Percentiles rank a stretch among this genome's conserved stretches.
These are phyloP conservation scores for Dunckerocampus dactyliophorus DNA, from an alignment of 2,113 vertebrate species.

Conservation along the genomic window DNA sequence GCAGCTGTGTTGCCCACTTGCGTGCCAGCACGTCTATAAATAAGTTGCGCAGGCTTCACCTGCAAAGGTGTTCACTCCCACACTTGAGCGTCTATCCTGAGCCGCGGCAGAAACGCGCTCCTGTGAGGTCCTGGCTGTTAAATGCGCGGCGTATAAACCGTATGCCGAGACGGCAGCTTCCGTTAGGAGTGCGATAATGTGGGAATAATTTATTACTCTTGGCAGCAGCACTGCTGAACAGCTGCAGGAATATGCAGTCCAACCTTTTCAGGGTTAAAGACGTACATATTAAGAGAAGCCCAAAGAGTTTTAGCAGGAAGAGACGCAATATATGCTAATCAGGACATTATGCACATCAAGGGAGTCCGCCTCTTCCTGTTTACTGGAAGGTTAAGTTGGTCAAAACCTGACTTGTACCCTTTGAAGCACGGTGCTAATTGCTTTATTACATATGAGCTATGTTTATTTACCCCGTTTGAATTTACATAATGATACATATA, in stretches of 20 bases:
- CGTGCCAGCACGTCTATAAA: not conserved
- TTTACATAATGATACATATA: no score
- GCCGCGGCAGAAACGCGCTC: conserved; percentile 12
- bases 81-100: conserved; percentile 12
- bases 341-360: conserved; percentile 44
- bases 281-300: conserved; percentile 17
- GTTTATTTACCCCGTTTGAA: not conserved
- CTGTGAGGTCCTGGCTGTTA: conserved; percentile 17
- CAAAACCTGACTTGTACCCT: conserved; percentile 41
- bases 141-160: conserved; percentile 16
- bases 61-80: conserved; percentile 18
- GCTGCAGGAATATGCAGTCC: conserved; percentile 34
- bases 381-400: conserved; percentile 58
- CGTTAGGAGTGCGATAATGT: conserved; percentile 21
- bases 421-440: conserved; percentile 21
- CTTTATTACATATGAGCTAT: not conserved
- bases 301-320: conserved; percentile 35
- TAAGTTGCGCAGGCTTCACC: not conserved
- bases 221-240: conserved; percentile 15
- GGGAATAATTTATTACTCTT: conserved; percentile 21
- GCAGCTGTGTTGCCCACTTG: not conserved
- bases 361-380: conserved; percentile 28
- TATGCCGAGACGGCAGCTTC: conserved; percentile 12
- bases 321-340: conserved; percentile 49
- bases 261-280: conserved; percentile 52